Evolutionary conservation across 1,140 invertebrate species (phyloP).

Genomic region (Sitophilus oryzae): DNA sequence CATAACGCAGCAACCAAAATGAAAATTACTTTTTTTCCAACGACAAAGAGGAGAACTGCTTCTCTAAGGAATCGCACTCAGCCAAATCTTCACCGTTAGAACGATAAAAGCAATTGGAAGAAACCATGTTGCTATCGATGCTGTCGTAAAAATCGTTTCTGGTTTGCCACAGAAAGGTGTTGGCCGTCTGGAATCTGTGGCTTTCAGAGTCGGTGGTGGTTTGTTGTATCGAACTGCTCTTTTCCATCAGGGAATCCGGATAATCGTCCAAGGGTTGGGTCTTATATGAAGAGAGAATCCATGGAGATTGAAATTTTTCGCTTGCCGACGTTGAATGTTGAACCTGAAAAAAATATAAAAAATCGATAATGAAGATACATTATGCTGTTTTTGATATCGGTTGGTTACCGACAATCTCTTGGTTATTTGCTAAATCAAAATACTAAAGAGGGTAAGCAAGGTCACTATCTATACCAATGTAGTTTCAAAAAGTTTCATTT

Average conservation of each 20-base stretch:
- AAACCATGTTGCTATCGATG: conserved; percentile 48
- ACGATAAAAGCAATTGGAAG: conserved; percentile 42
- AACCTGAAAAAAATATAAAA: conserved; percentile 15
- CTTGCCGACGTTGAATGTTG: conserved; percentile 33
- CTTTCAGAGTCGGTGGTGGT: conserved; percentile 39
- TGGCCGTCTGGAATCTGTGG: conserved; percentile 45
- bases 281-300: conserved; percentile 46
- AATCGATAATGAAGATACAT: too few relatives aligned
- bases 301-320: conserved; percentile 45
- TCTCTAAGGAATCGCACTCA: conserved; percentile 53
- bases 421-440: too few relatives aligned
- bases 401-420: too few relatives aligned
- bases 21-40: conserved; percentile 27
- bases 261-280: conserved; percentile 29
- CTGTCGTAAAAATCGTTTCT: conserved; percentile 47
- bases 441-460: too few relatives aligned
- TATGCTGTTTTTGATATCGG: too few relatives aligned
- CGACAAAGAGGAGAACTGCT: conserved; percentile 26
- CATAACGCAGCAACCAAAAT: background rate
- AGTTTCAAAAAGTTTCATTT: too few relatives aligned
- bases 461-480: too few relatives aligned
- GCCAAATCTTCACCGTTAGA: conserved; percentile 49
- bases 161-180: conserved; percentile 44
- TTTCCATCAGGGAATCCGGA: conserved; percentile 38
- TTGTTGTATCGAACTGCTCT: conserved; percentile 33